Conservation (phyloP, 2,797 vertebrate species). For the Hoplostethus atlanticus region DNA sequence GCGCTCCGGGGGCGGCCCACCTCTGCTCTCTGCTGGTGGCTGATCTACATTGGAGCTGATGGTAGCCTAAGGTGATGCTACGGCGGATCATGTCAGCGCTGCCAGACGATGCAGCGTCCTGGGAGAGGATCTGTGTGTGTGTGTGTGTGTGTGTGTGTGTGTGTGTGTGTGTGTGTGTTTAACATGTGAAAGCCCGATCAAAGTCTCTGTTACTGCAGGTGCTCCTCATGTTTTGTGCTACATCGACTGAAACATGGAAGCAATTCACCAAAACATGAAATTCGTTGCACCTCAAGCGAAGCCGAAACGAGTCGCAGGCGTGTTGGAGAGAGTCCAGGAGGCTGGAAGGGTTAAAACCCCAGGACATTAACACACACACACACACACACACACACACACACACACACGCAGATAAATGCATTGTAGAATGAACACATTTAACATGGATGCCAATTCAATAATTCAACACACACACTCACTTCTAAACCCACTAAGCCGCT, state of each 20-base stretch:
- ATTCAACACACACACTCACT: not conserved
- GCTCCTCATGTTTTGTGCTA: not conserved
- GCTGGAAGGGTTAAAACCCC: no score
- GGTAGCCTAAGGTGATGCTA: conserved; percentile 65
- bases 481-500: conserved; percentile 5
- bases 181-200: not conserved
- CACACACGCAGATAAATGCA: no score
- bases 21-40: conserved; percentile 68
- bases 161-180: no score
- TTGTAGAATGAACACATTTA: no score
- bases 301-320: no score
- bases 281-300: no score
- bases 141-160: no score
- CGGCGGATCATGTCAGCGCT: conserved; percentile 54
- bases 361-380: not conserved
- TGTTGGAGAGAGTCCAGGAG: no score
- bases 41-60: conserved; percentile 66
- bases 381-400: not conserved
- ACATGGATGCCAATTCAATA: no score
- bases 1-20: conserved; percentile 10
- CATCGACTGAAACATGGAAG: no score
- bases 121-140: no score
- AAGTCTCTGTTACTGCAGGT: conserved; percentile 17
- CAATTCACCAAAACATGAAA: not conserved
- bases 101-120: conserved; percentile 18